Conservation (phyloP, 2,888 invertebrate species). For the Macropis europaea region DNA sequence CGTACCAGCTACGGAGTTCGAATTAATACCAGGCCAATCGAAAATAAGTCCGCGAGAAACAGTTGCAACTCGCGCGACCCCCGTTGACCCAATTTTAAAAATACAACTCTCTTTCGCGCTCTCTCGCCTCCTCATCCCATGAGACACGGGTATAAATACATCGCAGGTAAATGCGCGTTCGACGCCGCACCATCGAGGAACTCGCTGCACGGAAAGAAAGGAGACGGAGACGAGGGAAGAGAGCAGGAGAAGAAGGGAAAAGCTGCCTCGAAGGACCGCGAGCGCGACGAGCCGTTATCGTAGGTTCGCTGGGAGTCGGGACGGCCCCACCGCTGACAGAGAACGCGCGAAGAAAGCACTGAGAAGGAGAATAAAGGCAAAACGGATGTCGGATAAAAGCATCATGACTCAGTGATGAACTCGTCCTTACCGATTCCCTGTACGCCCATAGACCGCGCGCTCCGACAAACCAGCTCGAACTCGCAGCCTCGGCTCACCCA, state of each 20-base stretch:
- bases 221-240: no score
- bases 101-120: neutral
- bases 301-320: no score
- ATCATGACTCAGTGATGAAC: conserved; percentile 78
- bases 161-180: conserved; percentile 5
- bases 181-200: neutral
- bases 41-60: neutral
- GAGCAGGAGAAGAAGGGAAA: neutral
- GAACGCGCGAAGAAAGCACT: conserved; percentile 20
- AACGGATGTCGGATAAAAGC: conserved; percentile 75
- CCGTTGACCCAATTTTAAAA: conserved; percentile 45
- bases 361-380: conserved; percentile 21
- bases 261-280: conserved; percentile 19
- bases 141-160: conserved; percentile 53
- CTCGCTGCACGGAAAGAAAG: neutral
- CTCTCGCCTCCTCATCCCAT: conserved; percentile 4
- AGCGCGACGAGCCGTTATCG: neutral
- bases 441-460: conserved; percentile 15
- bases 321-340: no score
- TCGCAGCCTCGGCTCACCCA: neutral
- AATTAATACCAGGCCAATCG: neutral
- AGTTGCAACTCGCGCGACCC: conserved; percentile 22
- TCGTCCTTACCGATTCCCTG: conserved; percentile 60
- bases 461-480: neutral
- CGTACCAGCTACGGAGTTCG: no score